Conservation (phyloP, 2,797 vertebrate genomes). For the Molossus alvarezi region DNA sequence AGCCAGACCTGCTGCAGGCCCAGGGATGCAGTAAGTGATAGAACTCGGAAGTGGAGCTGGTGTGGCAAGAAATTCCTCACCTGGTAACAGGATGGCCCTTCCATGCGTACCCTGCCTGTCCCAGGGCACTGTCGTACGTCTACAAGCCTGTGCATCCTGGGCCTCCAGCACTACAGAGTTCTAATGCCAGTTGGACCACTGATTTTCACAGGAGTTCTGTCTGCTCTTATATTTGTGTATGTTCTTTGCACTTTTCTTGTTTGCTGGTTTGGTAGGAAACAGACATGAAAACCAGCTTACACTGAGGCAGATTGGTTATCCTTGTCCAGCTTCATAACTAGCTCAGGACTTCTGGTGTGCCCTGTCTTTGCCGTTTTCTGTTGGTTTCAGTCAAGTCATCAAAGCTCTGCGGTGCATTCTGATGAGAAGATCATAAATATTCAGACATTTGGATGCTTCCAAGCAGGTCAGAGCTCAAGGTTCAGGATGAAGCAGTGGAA, state of each 20-base stretch:
- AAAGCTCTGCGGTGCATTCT: slow-evolving; percentile 5
- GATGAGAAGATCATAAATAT: slow-evolving; percentile 50
- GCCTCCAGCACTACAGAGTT: neutral
- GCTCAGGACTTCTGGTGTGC: neutral
- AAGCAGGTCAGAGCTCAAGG: neutral
- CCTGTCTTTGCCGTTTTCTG: neutral
- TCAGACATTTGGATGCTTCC: neutral
- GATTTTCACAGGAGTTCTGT: neutral
- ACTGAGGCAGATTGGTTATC: neutral
- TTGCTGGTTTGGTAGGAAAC: slow-evolving; percentile 30
- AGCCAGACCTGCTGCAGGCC: neutral
- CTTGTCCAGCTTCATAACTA: slow-evolving; percentile 26
- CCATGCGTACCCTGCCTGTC: neutral
- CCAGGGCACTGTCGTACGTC: neutral
- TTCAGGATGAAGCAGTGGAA: neutral
- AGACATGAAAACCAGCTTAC: slow-evolving; percentile 49
- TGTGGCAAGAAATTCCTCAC: neutral
- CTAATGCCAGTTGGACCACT: neutral
- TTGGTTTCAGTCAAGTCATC: neutral
- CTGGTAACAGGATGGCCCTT: neutral
- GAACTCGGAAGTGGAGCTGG: neutral
- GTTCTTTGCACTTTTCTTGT: neutral
- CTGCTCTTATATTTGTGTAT: neutral
- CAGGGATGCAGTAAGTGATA: neutral
- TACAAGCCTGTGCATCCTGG: neutral